Evolutionary conservation across 1,140 invertebrate species (phyloP).

Genomic region (Temnothorax longispinosus): DNA sequence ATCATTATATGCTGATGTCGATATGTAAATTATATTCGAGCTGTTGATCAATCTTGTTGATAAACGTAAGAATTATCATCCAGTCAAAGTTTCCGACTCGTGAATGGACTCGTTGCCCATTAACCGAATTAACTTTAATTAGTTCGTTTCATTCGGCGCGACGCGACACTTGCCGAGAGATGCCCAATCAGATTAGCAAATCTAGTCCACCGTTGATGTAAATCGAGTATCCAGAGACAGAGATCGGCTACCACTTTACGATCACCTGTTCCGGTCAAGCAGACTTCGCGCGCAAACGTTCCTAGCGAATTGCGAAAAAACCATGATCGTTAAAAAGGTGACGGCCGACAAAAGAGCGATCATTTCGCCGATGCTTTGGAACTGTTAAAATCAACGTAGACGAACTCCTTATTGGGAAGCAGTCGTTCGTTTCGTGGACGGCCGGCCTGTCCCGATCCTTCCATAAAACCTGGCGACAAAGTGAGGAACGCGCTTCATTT

Average conservation of each 20-base stretch:
- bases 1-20: background rate
- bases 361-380: conserved; percentile 19
- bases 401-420: conserved; percentile 53
- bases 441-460: conserved; percentile 37
- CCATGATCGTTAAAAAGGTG: conserved; percentile 36
- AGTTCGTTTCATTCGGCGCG: background rate
- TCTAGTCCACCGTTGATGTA: conserved; percentile 16
- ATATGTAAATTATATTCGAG: background rate
- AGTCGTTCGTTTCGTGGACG: background rate
- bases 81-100: background rate
- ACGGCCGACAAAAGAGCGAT: conserved; percentile 40
- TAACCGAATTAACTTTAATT: conserved; percentile 30
- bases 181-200: conserved; percentile 18
- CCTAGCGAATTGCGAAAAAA: conserved; percentile 39
- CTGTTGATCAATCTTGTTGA: background rate
- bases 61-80: background rate
- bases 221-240: conserved; percentile 14
- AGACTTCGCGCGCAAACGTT: background rate
- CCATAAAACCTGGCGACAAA: conserved; percentile 75
- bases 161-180: background rate
- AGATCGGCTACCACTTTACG: conserved; percentile 62
- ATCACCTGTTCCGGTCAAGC: conserved; percentile 67
- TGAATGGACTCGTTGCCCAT: background rate
- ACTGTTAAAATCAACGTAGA: conserved; percentile 65
- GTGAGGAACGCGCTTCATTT: conserved; percentile 73